Conservation (phyloP, 37 sponge, comb jelly and placozoan species). For the Hormiphora californensis region DNA sequence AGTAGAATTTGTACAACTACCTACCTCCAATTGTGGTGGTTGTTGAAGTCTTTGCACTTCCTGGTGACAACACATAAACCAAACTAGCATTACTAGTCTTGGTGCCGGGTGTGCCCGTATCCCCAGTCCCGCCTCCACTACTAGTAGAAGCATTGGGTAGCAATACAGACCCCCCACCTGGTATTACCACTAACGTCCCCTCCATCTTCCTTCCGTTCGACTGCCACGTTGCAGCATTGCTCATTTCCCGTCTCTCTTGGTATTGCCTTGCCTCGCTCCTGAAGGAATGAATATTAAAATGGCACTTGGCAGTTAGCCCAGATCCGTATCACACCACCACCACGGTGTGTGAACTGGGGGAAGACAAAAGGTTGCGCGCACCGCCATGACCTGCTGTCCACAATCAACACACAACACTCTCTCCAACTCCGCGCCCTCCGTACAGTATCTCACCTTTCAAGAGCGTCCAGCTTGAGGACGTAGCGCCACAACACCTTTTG, state of each 20-base stretch:
- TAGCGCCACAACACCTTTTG: constrained; percentile 21
- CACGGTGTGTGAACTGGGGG: no score
- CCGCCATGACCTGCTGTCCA: no score
- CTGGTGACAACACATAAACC: constrained; percentile 34
- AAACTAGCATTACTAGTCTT: constrained; percentile 7
- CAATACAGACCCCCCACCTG: constrained; percentile 39
- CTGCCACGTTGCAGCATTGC: constrained; percentile 18
- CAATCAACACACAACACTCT: no score
- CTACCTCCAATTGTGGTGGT: constrained; percentile 39
- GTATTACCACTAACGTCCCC: constrained; percentile 23
- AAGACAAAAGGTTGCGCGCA: no score
- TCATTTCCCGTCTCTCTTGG: neutral
- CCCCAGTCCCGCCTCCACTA: no score
- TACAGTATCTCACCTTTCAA: constrained; percentile 4
- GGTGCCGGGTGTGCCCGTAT: neutral
- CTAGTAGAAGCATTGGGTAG: no score
- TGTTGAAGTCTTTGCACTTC: constrained; percentile 30
- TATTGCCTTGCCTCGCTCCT: constrained; percentile 32
- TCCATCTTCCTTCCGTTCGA: constrained; percentile 41
- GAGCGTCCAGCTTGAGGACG: constrained; percentile 45
- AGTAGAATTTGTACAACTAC: neutral
- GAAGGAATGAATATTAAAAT: neutral
- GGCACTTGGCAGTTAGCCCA: no score
- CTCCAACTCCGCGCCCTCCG: no score
- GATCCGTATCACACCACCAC: no score